Base-by-base conservation (phyloP, 53 echinoderm and acorn worm genomes). In the Paelopatides confundens region DNA sequence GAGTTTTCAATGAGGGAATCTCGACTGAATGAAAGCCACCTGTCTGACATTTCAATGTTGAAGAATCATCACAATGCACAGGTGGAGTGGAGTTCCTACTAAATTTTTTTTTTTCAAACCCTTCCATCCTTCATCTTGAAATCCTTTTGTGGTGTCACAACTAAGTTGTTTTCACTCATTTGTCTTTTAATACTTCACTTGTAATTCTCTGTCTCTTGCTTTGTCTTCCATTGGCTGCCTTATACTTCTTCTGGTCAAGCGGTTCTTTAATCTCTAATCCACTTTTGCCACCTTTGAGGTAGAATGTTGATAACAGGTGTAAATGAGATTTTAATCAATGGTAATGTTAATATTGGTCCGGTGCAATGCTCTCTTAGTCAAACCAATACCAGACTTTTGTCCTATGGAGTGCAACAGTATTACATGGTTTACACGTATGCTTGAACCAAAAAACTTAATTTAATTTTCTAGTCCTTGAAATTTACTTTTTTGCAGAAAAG, bases 51-150 rank as follows among this genome's bases (percentile, higher is more conserved):
- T 33, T 93, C 98, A 13, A 32, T 94, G 34, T 81, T 98, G 86
- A 93, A 91, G 94, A 92, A 91, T 28, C 86, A 93, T 82, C 98
- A 98, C 92, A 92, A 94, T 69, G 90, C 90, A 76, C 98, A 98
- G 98, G 98, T 98, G 95, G 94, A 94, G 92, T 95, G 95, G 95
- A 95, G 88, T 90, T 92, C 98, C 38, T 98, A 90, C 88, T 97
- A 90, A 90, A 21, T 17, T 58, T 58, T 58, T 0, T 23, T n/a
- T 23, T 58, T 15, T 21, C 0, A 58, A 21, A 17, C 24, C 24
- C 54, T 54, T 58, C 21, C 58, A 58, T 21, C 58, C 14, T 58
- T 3, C 58, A 58, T 58, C 21, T 58, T 21, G 6, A 18, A 23
- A 54, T 54, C 18, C 54, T n/a, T 54, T 58, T 26, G 58, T 58